Percentiles rank a stretch among this genome's conserved stretches.
phyloP scores from a whole-genome alignment of 2,797 vertebrate species.

The Chaetodon trifasciatus region DNA sequence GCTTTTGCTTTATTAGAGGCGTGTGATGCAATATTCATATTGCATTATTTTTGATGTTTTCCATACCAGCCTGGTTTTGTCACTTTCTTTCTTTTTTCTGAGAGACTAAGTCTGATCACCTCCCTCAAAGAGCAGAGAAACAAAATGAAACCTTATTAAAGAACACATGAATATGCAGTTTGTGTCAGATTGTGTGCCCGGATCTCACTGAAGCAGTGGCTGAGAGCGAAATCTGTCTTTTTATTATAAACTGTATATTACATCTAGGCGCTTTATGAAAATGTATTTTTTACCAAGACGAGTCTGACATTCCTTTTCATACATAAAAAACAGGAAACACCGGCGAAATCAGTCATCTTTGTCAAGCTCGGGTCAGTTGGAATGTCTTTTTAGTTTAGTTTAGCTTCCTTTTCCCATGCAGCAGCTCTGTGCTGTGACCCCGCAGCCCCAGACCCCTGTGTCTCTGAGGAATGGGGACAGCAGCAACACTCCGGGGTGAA shows the following conservation, averaged over 20 bases:
- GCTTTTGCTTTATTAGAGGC: background rate
- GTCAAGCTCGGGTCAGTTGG: background rate
- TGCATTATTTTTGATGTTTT: background rate
- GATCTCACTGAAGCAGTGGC: background rate
- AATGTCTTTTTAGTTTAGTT: slow-evolving; percentile 3
- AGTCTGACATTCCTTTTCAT: background rate
- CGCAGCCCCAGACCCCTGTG: slow-evolving; percentile 25
- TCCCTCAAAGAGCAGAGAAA: background rate
- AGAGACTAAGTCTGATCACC: background rate
- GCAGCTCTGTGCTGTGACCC: slow-evolving; percentile 31
- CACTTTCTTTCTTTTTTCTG: too few species aligned
- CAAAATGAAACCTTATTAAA: background rate
- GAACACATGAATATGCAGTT: background rate
- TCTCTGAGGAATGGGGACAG: slow-evolving; percentile 59
- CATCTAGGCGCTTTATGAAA: background rate
- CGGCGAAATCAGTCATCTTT: background rate
- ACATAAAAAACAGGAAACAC: background rate
- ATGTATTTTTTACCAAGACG: background rate
- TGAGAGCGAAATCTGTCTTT: background rate
- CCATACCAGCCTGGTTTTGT: background rate
- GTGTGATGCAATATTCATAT: background rate
- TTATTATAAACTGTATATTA: background rate
- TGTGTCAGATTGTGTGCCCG: background rate
- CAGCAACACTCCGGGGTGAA: slow-evolving; percentile 49
- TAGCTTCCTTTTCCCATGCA: slow-evolving; percentile 34